Conservation (phyloP, 2,888 invertebrate species). For the Rotaria magnacalcarata region DNA sequence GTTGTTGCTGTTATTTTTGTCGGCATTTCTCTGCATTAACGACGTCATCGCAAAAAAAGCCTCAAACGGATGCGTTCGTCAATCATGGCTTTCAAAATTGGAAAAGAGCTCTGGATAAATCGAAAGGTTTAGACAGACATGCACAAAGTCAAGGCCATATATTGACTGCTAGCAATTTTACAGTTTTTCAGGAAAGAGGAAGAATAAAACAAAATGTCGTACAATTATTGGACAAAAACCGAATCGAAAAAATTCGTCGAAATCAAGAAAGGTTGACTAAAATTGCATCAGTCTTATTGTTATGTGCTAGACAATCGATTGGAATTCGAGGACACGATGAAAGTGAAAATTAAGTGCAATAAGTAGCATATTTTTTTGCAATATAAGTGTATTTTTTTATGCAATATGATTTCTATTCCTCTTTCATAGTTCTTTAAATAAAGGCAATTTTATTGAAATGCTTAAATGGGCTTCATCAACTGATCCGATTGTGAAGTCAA, state of each 20-base stretch:
- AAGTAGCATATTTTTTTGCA: too few relatives aligned
- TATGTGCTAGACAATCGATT: too few relatives aligned
- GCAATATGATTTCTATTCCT: too few relatives aligned
- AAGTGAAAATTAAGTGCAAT: too few relatives aligned
- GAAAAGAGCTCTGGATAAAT: background rate
- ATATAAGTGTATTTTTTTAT: too few relatives aligned
- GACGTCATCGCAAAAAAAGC: background rate
- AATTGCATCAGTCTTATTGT: too few relatives aligned
- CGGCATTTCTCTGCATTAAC: background rate
- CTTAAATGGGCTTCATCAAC: background rate
- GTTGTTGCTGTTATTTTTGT: background rate
- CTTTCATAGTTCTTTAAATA: background rate
- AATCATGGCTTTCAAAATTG: background rate
- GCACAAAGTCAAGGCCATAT: background rate
- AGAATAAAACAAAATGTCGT: background rate
- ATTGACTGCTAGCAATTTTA: background rate
- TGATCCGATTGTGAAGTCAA: background rate
- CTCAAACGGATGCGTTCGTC: background rate
- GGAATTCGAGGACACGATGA: too few relatives aligned
- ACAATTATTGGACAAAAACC: background rate
- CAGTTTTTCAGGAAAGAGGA: background rate
- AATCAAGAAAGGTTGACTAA: too few relatives aligned
- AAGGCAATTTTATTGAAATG: background rate
- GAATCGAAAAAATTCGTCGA: background rate
- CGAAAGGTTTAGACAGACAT: background rate